Conservation (phyloP, 2,113 vertebrate species). For the Catharus fuscescens region DNA sequence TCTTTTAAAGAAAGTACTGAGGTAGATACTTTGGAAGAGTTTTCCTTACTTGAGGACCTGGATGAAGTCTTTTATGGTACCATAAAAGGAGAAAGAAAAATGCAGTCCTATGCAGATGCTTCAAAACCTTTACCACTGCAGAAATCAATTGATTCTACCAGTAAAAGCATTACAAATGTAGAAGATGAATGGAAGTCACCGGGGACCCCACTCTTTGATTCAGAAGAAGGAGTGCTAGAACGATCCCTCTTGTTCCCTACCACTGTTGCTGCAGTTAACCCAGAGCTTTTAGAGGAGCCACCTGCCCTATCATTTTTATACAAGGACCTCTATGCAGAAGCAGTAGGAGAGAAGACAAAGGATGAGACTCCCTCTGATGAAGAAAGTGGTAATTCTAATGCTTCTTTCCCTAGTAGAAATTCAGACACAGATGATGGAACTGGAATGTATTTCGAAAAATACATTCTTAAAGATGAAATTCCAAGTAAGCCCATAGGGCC, state of each 20-base stretch:
- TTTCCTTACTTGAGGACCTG: slow-evolving; percentile 80
- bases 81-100: slow-evolving; percentile 37
- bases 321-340: slow-evolving; percentile 89
- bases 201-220: slow-evolving; percentile 83
- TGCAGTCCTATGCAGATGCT: slow-evolving; percentile 19
- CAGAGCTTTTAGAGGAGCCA: slow-evolving; percentile 87
- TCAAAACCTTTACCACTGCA: slow-evolving; percentile 21
- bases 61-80: slow-evolving; percentile 90
- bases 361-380: slow-evolving; percentile 82
- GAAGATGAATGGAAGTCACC: slow-evolving; percentile 64
- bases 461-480: slow-evolving; percentile 88
- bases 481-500: slow-evolving; percentile 56
- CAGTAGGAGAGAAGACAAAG: slow-evolving; percentile 78
- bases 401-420: slow-evolving; percentile 79
- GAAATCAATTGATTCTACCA: slow-evolving; percentile 26
- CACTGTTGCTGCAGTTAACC: slow-evolving; percentile 84
- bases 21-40: slow-evolving; percentile 76
- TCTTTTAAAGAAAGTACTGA: slow-evolving; percentile 66
- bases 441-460: slow-evolving; percentile 92
- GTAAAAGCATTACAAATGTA: slow-evolving; percentile 9
- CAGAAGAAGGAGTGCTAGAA: slow-evolving; percentile 80
- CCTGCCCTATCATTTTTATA: slow-evolving; percentile 91
- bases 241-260: slow-evolving; percentile 83
- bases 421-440: slow-evolving; percentile 86
- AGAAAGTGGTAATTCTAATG: slow-evolving; percentile 83